These are phyloP conservation scores for Lycaon pictus DNA, from an alignment of 2,113 vertebrate genomes.

Conservation along the genomic window DNA sequence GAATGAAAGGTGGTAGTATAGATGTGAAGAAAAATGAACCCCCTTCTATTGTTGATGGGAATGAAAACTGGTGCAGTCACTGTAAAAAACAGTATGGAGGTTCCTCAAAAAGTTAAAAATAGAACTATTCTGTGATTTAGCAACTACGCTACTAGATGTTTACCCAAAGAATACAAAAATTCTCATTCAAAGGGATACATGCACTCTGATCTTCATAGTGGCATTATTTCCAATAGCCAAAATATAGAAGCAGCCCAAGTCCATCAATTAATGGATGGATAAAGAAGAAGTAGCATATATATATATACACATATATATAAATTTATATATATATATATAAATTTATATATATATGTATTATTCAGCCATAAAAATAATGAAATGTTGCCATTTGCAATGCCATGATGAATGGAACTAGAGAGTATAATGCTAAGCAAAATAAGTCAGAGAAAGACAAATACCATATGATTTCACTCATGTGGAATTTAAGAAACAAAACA, in stretches of 20 bases:
- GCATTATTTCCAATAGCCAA: background rate
- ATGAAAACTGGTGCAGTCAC: background rate
- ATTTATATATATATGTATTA: background rate
- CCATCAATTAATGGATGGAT: background rate
- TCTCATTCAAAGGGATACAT: background rate
- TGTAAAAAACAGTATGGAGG: background rate
- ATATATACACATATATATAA: fast-evolving
- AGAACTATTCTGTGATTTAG: background rate
- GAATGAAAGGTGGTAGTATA: background rate
- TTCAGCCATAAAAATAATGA: background rate
- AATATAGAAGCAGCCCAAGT: background rate
- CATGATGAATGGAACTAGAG: background rate
- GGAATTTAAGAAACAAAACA: background rate
- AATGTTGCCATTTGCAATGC: background rate
- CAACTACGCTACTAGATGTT: background rate
- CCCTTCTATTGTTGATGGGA: background rate
- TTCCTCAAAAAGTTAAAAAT: background rate
- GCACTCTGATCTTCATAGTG: background rate
- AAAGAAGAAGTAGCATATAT: background rate
- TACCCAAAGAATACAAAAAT: background rate
- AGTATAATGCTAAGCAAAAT: background rate
- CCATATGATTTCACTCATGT: background rate
- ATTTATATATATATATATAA: background rate
- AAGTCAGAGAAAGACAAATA: background rate
- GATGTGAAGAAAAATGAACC: background rate